Evolutionary conservation across 2,888 invertebrate genomes (phyloP).

Genomic region (Folsomia manolachei): DNA sequence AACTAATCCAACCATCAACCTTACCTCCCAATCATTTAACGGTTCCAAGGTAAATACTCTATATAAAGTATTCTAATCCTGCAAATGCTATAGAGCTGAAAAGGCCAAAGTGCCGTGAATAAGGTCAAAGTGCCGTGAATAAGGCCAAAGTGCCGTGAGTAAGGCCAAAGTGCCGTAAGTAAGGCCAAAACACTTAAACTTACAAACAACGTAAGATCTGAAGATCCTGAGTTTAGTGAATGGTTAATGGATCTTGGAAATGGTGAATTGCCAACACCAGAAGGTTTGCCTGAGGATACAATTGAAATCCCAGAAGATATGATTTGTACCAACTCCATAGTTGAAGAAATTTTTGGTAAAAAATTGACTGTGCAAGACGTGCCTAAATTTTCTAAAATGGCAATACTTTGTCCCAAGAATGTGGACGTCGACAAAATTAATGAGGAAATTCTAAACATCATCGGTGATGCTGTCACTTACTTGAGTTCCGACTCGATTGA

Average conservation of each 20-base stretch:
- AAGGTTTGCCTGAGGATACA: constrained; percentile 12
- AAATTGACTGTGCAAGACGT: not conserved
- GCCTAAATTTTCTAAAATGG: constrained; percentile 15
- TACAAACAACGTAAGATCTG: constrained; percentile 31
- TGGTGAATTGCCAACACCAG: constrained; percentile 26
- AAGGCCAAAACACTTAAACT: constrained; percentile 12
- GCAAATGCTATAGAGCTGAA: not conserved
- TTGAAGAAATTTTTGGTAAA: constrained; percentile 26
- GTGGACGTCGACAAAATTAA: constrained; percentile 25
- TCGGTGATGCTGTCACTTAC: constrained; percentile 1
- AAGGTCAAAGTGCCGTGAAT: not conserved
- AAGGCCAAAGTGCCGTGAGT: not conserved
- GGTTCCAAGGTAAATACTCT: too few relatives aligned
- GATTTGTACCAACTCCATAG: constrained; percentile 10
- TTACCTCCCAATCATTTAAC: too few relatives aligned
- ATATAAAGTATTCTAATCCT: too few relatives aligned
- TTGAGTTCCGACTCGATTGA: constrained; percentile 34
- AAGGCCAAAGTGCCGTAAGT: not conserved
- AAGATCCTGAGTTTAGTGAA: constrained; percentile 23
- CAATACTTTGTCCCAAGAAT: constrained; percentile 34
- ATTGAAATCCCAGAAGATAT: constrained; percentile 29
- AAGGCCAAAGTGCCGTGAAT: not conserved
- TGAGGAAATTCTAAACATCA: constrained; percentile 19
- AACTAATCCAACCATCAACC: too few relatives aligned
- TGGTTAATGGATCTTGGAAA: constrained; percentile 31